Evolutionary conservation across 2,113 vertebrate species (phyloP), one percentile per base, ranked within the genome.

Genomic region (Alethe castanea): DNA sequence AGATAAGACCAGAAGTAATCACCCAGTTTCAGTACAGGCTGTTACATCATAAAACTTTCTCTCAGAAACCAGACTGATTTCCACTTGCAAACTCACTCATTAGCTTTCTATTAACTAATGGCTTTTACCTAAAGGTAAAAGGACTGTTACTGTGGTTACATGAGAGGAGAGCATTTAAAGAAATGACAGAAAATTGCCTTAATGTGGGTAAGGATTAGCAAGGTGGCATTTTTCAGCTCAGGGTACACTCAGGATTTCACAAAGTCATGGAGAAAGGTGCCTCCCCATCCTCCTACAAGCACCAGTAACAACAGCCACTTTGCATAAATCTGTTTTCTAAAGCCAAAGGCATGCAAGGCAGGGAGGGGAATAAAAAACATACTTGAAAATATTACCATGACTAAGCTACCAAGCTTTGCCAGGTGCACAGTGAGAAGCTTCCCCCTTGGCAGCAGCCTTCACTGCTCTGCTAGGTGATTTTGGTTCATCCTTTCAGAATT

Each of bases 31-130:
- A 0, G 12, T 93, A 56, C 42, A 91, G 47, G 19, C 3, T 64
- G 19, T 91, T 85, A 36, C 94, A 86, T 52, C 93, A 67, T 22
- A 86, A 93, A 77, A 77, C 93, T 74, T 71, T 92, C 85, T 86
- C 56, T 42, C 45, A 81, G 60, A 78, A 88, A 45, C 31, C 67
- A 81, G 60, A 20, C 9, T 0, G 2, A 81, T 88, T 88, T 86
- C n/a, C 15, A 1, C 53, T 93, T 90, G n/a, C 28, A 79, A 57
- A 10, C 29, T 96, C 80, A 85, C 45, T 71, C n/a, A 73, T 77
- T 45, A 77, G 8, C 71, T 95, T 82, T 80, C 79, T 79, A 47
- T 81, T 70, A 95, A 50, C 35, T 42, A 47, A 53, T 70, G 59
- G 28, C 35, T 84, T 73, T 73, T 40, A 44, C 25, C 36, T 50